These are phyloP conservation scores for Actinostola sp. DNA, from an alignment of 92 coral and sea anemone species.

Conservation along the genomic window DNA sequence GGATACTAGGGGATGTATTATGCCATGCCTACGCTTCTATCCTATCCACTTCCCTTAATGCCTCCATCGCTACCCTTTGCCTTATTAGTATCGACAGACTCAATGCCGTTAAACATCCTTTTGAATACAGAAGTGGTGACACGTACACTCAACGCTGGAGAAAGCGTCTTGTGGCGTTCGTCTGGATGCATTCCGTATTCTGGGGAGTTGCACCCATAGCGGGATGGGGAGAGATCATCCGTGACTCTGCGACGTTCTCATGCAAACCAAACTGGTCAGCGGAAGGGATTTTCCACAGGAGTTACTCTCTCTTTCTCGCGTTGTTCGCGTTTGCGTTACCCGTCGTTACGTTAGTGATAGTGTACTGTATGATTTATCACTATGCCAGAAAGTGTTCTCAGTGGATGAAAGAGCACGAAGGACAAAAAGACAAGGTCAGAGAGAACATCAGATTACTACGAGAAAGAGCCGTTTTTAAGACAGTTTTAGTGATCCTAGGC, in stretches of 20 bases:
- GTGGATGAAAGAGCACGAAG: constrained; percentile 37
- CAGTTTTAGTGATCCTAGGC: constrained; percentile 70
- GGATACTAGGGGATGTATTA: constrained; percentile 66
- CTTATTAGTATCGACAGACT: constrained; percentile 82
- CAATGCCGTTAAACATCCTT: constrained; percentile 78
- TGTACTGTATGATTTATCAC: constrained; percentile 61
- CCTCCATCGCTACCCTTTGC: constrained; percentile 79
- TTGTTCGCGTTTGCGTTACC: constrained; percentile 78
- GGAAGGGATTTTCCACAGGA: constrained; percentile 40
- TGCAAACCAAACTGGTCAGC: constrained; percentile 95
- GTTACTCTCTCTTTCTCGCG: constrained; percentile 72
- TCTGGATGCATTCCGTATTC: constrained; percentile 70
- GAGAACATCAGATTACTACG: constrained; percentile 49
- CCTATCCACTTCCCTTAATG: constrained; percentile 71
- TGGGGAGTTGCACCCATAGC: constrained; percentile 81
- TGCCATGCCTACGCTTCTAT: constrained; percentile 61
- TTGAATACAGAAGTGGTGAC: constrained; percentile 69
- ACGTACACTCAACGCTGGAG: constrained; percentile 74
- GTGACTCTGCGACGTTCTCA: constrained; percentile 66
- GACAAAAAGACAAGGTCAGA: constrained; percentile 23
- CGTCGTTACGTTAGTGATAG: constrained; percentile 54
- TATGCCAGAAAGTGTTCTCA: constrained; percentile 56
- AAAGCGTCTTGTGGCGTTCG: constrained; percentile 26
- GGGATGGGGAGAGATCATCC: constrained; percentile 87
- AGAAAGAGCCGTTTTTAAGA: constrained; percentile 65